Evolutionary conservation across 2,888 invertebrate genomes (phyloP), one percentile per base, ranked within the genome.

Genomic region (Himalopsyche kuldschensis): DNA sequence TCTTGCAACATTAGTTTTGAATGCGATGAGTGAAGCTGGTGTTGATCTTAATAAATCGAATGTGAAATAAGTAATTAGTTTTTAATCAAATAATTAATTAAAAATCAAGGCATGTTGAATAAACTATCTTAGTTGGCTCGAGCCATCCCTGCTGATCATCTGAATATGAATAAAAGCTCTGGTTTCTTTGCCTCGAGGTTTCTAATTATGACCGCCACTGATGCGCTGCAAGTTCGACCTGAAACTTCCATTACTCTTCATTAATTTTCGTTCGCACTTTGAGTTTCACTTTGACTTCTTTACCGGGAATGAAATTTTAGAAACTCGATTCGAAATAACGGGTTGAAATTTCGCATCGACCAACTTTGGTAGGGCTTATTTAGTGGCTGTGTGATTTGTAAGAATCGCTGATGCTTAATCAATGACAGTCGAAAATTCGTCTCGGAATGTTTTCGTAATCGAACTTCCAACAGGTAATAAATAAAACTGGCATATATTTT

Each of bases 221-320:
- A 24, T 24, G 27, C 27, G 55, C 2, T 20, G 30, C 17, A 48
- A 27, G 79, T 27, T 79, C 24, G 47, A 4, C 20, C 79, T 79
- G n/a, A 20, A 79, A 79, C 15, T 35, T 27, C 17, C 80, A 80
- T 80, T 80, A 69, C 80, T 80, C 80, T 80, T 80, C 80, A 80
- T 80, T 80, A 80, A 80, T 80, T 63, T 80, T 46, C 35, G 80
- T 47, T 47, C 15, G 27, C 47, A 79, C 48, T 79, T 48, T 47
- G 46, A 46, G 24, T 79, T 79, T 47, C 79, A 79, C 31, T 41
- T 31, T 31, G 27, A 31, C 79, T 47, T 79, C 69, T 69, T 69
- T 69, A 30, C 27, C 69, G 27, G 69, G 69, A 69, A 27, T 30
- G 69, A 27, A 69, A 69, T 30, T 69, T 69, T 0, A 69, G 24